Evolutionary conservation across 2,113 vertebrate species (phyloP), one percentile per base, ranked within the genome.

Genomic region (Chinchilla lanigera): DNA sequence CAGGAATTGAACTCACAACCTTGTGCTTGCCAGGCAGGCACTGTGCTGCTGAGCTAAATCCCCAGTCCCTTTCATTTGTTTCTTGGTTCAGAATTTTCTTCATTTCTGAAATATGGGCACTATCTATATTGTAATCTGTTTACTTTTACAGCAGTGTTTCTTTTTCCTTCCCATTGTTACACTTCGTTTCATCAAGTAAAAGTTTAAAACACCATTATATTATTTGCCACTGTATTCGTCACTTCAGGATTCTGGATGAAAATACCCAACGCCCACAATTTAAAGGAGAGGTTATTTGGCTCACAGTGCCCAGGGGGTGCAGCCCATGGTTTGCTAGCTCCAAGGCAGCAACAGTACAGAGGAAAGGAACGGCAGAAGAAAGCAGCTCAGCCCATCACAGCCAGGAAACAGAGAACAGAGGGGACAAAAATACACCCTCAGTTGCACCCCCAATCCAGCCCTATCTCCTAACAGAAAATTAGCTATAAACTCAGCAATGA

Each of bases 151-250:
- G 20, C 54, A 26, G 17, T 85, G 20, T 50, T 89, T 91, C 61
- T 81, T 94, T 65, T 63, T 85, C 44, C 80, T 92, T 94, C 90
- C 52, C 38, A 22, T 83, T 84, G 83, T n/a, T 65, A 52, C 61
- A 83, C 30, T 71, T 28, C 61, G 38, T 56, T 69, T 83, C 73
- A 58, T 58, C 60, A 80, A 33, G 35, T 88, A 54, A 4, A 92
- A 16, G 63, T 10, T 58, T 89, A 93, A 67, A n/a, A 47, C 44
- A 86, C 30, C 24, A 71, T 75, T 75, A 52, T 54, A n/a, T 61
- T 86, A 82, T 82, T 44, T 75, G 41, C 22, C 26, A 44, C 22
- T 75, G 41, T 13, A 14, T 75, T 75, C 26, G 24, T 28, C 71
- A 75, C 41, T 75, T 44, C 14, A 75, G 28, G 24, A 44, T 26